These are phyloP conservation scores for Rhabdomys pumilio DNA, from an alignment of 2,797 vertebrate species.

Conservation along the genomic window DNA sequence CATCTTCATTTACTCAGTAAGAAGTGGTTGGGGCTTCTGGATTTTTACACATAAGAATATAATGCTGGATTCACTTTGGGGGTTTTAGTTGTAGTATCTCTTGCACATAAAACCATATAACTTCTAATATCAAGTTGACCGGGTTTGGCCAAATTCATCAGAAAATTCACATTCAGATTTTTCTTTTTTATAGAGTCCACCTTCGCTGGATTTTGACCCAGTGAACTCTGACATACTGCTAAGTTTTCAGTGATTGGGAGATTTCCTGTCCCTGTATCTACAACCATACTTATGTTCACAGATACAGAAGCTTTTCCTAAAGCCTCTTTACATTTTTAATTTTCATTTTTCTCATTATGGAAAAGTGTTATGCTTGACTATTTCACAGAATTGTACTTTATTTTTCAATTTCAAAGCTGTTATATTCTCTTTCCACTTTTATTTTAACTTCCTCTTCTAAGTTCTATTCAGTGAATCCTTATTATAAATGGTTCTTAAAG, in stretches of 20 bases:
- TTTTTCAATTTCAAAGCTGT: constrained; percentile 31
- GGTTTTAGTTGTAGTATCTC: background rate
- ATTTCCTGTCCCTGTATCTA: background rate
- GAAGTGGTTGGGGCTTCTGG: background rate
- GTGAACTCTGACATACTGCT: background rate
- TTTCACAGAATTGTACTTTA: background rate
- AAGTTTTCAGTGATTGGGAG: background rate
- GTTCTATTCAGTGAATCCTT: background rate
- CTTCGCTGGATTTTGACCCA: background rate
- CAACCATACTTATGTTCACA: background rate
- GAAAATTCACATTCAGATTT: background rate
- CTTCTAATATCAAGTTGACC: background rate
- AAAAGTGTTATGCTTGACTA: background rate
- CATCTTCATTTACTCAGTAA: background rate
- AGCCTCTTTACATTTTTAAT: background rate
- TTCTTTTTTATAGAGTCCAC: background rate
- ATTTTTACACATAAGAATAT: background rate
- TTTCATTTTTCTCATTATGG: constrained; percentile 14
- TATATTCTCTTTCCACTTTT: constrained; percentile 10
- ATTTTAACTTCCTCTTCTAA: constrained; percentile 35
- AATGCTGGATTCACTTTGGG: background rate
- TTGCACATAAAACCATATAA: background rate
- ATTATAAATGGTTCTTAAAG: constrained; percentile 34
- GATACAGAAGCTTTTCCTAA: background rate
- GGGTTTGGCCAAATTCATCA: background rate